Percentiles rank a stretch among this genome's conserved stretches.
Conservation (phyloP, 2,113 vertebrate genomes). For the Myxocyprinus asiaticus region DNA sequence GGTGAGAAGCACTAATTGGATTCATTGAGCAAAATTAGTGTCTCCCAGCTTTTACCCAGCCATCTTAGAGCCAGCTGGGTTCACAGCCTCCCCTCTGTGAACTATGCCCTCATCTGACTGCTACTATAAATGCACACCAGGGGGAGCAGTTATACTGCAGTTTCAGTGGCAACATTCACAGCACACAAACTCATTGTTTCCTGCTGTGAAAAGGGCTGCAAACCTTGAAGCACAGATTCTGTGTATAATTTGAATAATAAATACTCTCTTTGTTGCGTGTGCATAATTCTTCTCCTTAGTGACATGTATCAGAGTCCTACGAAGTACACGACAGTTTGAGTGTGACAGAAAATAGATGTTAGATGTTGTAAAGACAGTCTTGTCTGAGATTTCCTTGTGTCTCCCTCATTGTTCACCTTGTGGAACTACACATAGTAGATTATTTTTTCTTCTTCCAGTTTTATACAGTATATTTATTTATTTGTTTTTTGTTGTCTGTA, state of each 20-base stretch:
- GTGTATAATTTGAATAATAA: constrained; percentile 73
- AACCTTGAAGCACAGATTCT: constrained; percentile 65
- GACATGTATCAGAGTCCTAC: background rate
- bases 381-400: constrained; percentile 15
- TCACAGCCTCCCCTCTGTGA: constrained; percentile 62
- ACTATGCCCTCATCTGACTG: constrained; percentile 59
- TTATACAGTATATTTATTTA: background rate
- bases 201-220: constrained; percentile 61
- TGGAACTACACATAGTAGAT: background rate
- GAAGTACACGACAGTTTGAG: constrained; percentile 15
- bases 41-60: constrained; percentile 59
- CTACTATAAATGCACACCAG: constrained; percentile 72
- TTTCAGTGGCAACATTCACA: constrained; percentile 58
- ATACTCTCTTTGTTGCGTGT: constrained; percentile 46
- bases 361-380: background rate
- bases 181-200: constrained; percentile 57
- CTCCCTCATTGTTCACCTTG: constrained; percentile 16
- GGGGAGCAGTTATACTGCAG: constrained; percentile 81
- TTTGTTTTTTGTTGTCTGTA: background rate
- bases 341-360: constrained; percentile 24
- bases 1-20: constrained; percentile 46
- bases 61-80: constrained; percentile 64
- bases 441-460: background rate
- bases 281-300: background rate
- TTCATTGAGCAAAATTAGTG: constrained; percentile 50